phyloP scores from a whole-genome alignment of 2,888 invertebrate species.

The Drosophila pullipes region DNA sequence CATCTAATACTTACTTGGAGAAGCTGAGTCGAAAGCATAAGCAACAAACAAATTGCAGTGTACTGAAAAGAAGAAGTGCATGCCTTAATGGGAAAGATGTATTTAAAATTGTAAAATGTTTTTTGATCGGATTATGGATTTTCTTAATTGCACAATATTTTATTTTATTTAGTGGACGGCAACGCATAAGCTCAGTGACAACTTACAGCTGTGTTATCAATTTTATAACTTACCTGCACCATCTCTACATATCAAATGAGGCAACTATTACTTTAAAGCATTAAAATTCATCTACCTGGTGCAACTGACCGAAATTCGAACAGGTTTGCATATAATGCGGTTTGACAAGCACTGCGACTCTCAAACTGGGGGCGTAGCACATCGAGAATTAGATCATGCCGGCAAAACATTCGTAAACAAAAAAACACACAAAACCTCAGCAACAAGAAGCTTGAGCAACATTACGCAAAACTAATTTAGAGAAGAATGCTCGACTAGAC shows the following conservation, averaged over 20 bases:
- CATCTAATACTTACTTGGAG: neutral
- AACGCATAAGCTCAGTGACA: neutral
- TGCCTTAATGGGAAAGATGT: neutral
- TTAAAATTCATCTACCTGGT: neutral
- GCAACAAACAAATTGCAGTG: neutral
- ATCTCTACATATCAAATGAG: conserved; percentile 1
- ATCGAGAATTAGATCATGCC: conserved; percentile 30
- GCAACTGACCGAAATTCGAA: conserved; percentile 17
- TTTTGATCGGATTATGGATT: neutral
- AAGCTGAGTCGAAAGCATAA: neutral
- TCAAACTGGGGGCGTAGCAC: conserved; percentile 23
- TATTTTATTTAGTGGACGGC: neutral
- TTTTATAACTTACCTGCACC: conserved; percentile 3
- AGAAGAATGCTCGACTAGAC: neutral
- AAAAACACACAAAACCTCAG: conserved; percentile 26
- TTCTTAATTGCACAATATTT: neutral
- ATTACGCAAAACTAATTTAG: neutral
- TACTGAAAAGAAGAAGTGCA: neutral
- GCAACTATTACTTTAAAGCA: neutral
- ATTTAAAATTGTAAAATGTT: neutral
- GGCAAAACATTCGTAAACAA: conserved; percentile 50
- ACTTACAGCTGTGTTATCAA: neutral
- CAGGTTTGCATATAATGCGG: conserved; percentile 26
- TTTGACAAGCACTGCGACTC: conserved; percentile 18
- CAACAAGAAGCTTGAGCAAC: conserved; percentile 42